Percentiles rank a stretch among this genome's conserved stretches.
These are phyloP conservation scores for Lycocerus yunnanus DNA, from an alignment of 2,888 invertebrate species.

Conservation along the genomic window DNA sequence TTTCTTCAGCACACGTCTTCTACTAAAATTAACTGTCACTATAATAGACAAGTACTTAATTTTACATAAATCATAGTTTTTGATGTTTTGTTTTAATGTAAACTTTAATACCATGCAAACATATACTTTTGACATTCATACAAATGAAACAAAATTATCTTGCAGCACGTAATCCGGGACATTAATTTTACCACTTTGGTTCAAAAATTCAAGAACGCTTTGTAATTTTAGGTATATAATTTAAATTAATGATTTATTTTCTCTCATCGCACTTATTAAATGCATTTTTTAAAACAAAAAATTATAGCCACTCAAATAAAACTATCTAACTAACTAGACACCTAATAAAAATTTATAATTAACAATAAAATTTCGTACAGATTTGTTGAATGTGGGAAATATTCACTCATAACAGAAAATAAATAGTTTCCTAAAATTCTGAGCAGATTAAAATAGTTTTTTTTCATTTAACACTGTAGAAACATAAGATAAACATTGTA, in stretches of 20 bases:
- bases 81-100: neutral
- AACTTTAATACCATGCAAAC: neutral
- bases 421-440: no score
- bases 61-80: neutral
- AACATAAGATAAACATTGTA: no score
- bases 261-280: no score
- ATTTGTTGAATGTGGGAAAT: no score
- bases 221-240: neutral
- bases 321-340: no score
- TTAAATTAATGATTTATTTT: neutral
- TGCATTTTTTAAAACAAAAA: no score
- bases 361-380: no score
- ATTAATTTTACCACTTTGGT: neutral
- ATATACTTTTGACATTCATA: neutral
- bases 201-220: neutral
- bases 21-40: neutral
- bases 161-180: neutral
- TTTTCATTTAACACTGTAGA: no score
- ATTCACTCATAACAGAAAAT: no score
- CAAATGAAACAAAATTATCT: neutral
- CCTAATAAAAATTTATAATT: no score
- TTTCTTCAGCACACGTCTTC: neutral
- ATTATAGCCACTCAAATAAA: no score
- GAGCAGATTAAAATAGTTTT: no score
- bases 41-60: constrained; percentile 1